phyloP scores from a whole-genome alignment of 2,888 invertebrate genomes.

The Temnothorax rugatulus region DNA sequence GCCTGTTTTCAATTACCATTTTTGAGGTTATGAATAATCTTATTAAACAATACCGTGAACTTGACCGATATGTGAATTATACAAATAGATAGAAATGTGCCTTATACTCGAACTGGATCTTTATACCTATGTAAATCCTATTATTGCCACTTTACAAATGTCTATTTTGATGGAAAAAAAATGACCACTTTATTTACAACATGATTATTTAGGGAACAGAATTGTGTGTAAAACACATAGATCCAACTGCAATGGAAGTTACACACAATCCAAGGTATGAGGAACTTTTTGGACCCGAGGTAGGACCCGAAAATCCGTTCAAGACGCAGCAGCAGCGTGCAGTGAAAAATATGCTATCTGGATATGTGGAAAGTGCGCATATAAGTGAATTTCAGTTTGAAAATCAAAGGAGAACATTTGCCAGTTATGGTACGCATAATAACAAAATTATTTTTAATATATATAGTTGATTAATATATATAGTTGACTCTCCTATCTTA shows the following conservation, averaged over 20 bases:
- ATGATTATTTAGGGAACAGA: slow-evolving; percentile 89
- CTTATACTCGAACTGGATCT: not conserved
- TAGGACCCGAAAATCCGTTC: slow-evolving; percentile 97
- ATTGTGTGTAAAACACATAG: slow-evolving; percentile 91
- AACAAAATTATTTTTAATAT: not conserved
- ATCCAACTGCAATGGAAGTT: slow-evolving; percentile 94
- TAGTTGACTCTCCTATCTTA: slow-evolving; percentile 3
- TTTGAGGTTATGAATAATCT: not conserved
- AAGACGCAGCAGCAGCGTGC: slow-evolving; percentile 96
- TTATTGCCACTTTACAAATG: not conserved
- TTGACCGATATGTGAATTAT: not conserved
- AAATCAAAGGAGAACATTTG: slow-evolving; percentile 97
- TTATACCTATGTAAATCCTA: not conserved
- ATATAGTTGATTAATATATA: not conserved
- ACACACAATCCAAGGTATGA: slow-evolving; percentile 97
- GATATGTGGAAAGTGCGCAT: slow-evolving; percentile 97
- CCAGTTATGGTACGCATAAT: slow-evolving; percentile 91
- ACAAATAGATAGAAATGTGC: not conserved
- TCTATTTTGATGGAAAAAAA: slow-evolving; percentile 13
- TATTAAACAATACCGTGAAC: not conserved
- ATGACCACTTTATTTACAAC: not conserved
- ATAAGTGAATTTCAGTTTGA: slow-evolving; percentile 99
- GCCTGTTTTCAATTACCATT: slow-evolving; percentile 25
- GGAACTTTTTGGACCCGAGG: slow-evolving; percentile 96
- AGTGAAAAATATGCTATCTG: slow-evolving; percentile 96